These are phyloP conservation scores for Meda fulgida DNA, from an alignment of 2,797 vertebrate species.

Conservation along the genomic window DNA sequence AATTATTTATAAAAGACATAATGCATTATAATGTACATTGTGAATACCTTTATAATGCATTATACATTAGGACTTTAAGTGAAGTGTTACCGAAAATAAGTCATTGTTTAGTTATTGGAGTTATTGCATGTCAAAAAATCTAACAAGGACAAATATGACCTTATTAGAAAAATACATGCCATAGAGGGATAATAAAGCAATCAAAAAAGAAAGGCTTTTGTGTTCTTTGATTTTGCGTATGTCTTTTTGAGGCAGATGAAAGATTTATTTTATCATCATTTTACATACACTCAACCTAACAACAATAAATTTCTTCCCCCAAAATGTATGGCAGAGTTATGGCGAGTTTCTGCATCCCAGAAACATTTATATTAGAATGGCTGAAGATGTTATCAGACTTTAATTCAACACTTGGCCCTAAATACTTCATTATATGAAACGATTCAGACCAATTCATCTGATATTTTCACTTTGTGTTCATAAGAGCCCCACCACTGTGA, in stretches of 20 bases:
- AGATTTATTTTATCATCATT: neutral
- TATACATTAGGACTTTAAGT: too few relatives aligned
- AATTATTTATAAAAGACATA: too few relatives aligned
- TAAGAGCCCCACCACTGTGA: neutral
- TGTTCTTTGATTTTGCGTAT: neutral
- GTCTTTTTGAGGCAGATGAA: neutral
- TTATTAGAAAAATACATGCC: neutral
- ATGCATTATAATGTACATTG: neutral
- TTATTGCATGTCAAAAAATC: neutral
- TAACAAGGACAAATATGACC: neutral
- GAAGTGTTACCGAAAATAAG: neutral
- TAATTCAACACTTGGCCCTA: neutral
- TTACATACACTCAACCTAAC: neutral
- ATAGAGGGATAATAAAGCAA: neutral
- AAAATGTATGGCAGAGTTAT: neutral
- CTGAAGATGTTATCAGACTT: neutral
- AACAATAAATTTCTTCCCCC: neutral
- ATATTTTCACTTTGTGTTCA: neutral
- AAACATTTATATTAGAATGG: neutral
- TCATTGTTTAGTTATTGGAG: neutral
- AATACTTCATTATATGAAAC: neutral
- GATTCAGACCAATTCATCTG: constrained; percentile 8
- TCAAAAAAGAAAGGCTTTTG: neutral
- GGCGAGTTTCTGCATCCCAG: neutral
- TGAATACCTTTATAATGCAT: too few relatives aligned